These are phyloP conservation scores for Dyspetes luteomarginatus DNA, from an alignment of 2,888 invertebrate genomes.

Conservation along the genomic window DNA sequence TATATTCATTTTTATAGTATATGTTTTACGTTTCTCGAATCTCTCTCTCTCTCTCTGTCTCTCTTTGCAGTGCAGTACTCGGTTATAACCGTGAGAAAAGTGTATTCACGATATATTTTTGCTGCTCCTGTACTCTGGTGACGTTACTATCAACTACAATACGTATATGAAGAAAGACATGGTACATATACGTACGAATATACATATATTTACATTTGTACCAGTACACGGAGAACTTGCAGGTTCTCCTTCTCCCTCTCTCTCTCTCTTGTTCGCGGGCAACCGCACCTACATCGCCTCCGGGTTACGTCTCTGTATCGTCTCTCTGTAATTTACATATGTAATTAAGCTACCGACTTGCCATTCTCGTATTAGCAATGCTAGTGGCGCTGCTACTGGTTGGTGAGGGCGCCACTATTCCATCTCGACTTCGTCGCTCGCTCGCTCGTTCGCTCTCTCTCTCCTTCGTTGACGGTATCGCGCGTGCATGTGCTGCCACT, in stretches of 20 bases:
- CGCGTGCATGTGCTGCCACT: slow-evolving; percentile 25
- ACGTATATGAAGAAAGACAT: background rate
- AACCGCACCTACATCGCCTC: slow-evolving; percentile 57
- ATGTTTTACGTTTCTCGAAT: too few species aligned
- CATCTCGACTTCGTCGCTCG: background rate
- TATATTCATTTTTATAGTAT: too few species aligned
- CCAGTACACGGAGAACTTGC: slow-evolving; percentile 29
- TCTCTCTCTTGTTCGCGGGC: slow-evolving; percentile 18
- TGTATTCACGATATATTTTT: background rate
- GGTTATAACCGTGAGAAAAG: background rate
- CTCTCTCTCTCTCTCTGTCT: too few species aligned
- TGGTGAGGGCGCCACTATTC: slow-evolving; percentile 10
- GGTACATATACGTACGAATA: background rate
- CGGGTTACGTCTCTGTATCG: slow-evolving; percentile 44
- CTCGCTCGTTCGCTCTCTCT: slow-evolving; percentile 6
- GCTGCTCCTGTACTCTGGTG: background rate
- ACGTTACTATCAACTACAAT: background rate
- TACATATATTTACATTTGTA: too few species aligned
- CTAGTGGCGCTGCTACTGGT: slow-evolving; percentile 34
- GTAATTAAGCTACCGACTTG: slow-evolving; percentile 62
- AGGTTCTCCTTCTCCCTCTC: slow-evolving; percentile 13
- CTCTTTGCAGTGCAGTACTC: too few species aligned
- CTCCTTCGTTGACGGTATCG: background rate
- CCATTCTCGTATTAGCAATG: slow-evolving; percentile 61
- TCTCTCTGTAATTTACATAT: slow-evolving; percentile 61